A percentile compares a stretch with the other conserved stretches of the same genome.
Conservation (phyloP, 2,797 vertebrate genomes). For the Erethizon dorsatum region DNA sequence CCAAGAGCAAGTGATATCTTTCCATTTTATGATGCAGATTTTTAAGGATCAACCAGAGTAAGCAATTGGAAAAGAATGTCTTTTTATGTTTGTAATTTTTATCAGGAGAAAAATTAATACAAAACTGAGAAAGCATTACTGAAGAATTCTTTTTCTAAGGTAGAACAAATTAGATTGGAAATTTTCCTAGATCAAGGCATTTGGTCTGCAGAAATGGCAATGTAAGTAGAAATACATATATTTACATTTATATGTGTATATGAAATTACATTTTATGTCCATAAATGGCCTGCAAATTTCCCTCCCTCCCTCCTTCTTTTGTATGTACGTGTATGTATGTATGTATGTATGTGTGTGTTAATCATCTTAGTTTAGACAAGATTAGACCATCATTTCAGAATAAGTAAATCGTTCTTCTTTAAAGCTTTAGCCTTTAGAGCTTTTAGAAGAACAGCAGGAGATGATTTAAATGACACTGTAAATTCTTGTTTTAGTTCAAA, state of each 20-base stretch:
- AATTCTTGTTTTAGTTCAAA: background rate
- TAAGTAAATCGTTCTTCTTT: constrained; percentile 18
- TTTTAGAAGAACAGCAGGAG: constrained; percentile 32
- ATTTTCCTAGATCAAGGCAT: background rate
- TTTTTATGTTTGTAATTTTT: constrained; percentile 1
- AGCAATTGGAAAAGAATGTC: background rate
- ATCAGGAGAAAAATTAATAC: background rate
- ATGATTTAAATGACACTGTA: background rate
- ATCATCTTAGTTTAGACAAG: constrained; percentile 29
- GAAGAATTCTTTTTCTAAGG: background rate
- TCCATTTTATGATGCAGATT: background rate
- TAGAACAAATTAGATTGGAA: background rate
- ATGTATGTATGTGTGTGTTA: background rate
- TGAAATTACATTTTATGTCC: background rate
- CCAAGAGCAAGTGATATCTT: background rate
- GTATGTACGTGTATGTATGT: background rate
- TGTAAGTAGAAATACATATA: background rate
- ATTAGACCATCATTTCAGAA: background rate
- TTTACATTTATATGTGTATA: background rate
- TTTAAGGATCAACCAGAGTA: background rate
- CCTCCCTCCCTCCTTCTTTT: background rate
- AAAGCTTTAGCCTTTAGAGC: background rate
- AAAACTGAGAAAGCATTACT: background rate
- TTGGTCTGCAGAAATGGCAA: background rate
- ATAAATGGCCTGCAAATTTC: background rate